Evolutionary conservation across 2,888 invertebrate genomes (phyloP).

Genomic region (Pteria penguin): DNA sequence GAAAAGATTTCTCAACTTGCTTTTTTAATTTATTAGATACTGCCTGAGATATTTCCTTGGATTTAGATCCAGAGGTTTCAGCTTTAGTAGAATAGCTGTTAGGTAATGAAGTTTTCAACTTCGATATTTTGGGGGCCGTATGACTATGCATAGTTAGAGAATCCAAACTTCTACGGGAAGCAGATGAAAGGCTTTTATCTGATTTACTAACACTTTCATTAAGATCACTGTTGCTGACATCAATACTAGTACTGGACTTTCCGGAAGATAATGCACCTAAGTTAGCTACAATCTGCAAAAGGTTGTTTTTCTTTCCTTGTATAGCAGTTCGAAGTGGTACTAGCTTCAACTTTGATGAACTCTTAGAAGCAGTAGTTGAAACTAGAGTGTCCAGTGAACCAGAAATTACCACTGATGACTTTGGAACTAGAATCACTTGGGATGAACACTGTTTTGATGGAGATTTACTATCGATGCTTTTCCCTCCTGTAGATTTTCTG

Average conservation of each 20-base stretch:
- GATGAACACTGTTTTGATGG: background rate
- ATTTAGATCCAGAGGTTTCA: background rate
- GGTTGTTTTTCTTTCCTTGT: background rate
- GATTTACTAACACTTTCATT: too few relatives aligned
- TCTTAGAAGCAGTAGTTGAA: background rate
- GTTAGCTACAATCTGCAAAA: background rate
- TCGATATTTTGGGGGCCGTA: too few relatives aligned
- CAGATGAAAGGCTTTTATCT: too few relatives aligned
- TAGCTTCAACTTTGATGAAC: background rate
- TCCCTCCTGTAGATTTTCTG: background rate
- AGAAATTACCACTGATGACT: background rate
- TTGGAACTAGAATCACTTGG: too few relatives aligned
- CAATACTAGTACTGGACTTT: background rate
- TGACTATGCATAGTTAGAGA: background rate
- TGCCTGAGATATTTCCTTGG: too few relatives aligned
- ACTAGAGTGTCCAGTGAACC: background rate
- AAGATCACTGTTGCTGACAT: too few relatives aligned
- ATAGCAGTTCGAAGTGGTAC: background rate
- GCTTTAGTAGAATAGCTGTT: background rate
- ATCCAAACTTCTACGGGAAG: background rate
- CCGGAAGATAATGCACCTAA: background rate
- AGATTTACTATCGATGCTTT: background rate
- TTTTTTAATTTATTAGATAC: background rate
- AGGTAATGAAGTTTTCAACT: too few relatives aligned
- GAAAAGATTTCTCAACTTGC: background rate